Evolutionary conservation across 2,113 vertebrate genomes (phyloP).

Genomic region (Romanogobio albipinnatus): DNA sequence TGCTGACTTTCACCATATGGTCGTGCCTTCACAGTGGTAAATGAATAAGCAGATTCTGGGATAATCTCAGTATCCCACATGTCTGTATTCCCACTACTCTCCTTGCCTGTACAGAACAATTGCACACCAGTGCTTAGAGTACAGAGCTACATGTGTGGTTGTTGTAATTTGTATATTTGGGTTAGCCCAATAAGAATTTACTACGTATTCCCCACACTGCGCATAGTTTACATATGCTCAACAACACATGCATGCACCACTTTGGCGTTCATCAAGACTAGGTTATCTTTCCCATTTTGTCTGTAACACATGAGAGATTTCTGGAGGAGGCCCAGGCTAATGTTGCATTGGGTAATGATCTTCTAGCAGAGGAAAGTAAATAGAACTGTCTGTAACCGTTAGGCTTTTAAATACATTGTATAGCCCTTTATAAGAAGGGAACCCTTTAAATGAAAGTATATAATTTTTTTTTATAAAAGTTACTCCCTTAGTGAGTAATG

Average conservation of each 20-base stretch:
- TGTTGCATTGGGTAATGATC: neutral
- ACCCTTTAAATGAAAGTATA: too few relatives aligned
- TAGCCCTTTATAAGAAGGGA: neutral
- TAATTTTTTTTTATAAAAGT: too few relatives aligned
- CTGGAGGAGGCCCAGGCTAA: neutral
- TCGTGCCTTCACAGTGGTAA: slow-evolving; percentile 58
- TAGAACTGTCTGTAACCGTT: neutral
- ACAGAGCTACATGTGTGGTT: neutral
- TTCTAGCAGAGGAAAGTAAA: neutral
- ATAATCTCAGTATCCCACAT: slow-evolving; percentile 64
- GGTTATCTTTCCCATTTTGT: neutral
- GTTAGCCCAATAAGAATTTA: neutral
- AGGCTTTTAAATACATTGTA: neutral
- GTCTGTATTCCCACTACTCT: neutral
- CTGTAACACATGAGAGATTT: neutral
- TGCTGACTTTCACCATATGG: slow-evolving; percentile 63
- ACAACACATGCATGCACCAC: neutral
- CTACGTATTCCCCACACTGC: neutral
- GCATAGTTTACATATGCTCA: neutral
- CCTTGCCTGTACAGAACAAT: neutral
- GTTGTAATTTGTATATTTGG: neutral
- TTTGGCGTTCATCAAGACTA: neutral
- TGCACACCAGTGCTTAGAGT: neutral
- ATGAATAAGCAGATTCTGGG: slow-evolving; percentile 70
- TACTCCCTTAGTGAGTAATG: neutral